Conservation (phyloP, 2,797 vertebrate species). For the Manis pentadactyla region DNA sequence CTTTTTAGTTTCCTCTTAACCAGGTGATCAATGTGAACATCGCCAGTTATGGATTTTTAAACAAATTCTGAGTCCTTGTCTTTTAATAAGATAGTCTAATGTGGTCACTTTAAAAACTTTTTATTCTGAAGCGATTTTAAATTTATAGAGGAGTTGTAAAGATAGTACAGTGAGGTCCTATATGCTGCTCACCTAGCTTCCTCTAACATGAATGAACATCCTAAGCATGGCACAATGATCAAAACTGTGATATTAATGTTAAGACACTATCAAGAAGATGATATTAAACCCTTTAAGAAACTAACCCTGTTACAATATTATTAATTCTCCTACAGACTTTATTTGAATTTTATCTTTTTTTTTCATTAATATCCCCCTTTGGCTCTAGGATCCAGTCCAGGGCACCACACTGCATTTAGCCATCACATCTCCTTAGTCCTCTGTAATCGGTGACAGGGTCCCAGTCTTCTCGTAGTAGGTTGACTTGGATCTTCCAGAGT, state of each 20-base stretch:
- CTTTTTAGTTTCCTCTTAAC: background rate
- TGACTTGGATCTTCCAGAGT: background rate
- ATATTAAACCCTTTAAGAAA: background rate
- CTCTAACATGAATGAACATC: background rate
- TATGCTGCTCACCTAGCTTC: background rate
- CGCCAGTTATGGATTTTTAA: background rate
- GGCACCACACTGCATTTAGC: background rate
- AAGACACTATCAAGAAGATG: background rate
- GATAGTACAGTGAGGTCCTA: background rate
- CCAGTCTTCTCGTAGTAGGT: background rate
- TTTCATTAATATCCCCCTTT: background rate
- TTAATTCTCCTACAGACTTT: background rate
- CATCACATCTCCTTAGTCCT: background rate
- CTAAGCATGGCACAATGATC: background rate
- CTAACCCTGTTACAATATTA: background rate
- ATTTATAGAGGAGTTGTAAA: background rate
- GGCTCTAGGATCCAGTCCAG: background rate
- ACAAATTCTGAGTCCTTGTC: background rate
- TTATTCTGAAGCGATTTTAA: background rate
- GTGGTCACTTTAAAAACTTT: background rate
- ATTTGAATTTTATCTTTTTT: background rate
- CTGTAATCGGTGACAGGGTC: background rate
- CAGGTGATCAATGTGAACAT: no score
- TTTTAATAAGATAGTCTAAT: background rate
- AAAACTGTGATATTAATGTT: background rate